A percentile compares a stretch with the other conserved stretches of the same genome.
These are phyloP conservation scores for Stenchaetothrips biformis DNA, from an alignment of 2,888 invertebrate species.

Conservation along the genomic window DNA sequence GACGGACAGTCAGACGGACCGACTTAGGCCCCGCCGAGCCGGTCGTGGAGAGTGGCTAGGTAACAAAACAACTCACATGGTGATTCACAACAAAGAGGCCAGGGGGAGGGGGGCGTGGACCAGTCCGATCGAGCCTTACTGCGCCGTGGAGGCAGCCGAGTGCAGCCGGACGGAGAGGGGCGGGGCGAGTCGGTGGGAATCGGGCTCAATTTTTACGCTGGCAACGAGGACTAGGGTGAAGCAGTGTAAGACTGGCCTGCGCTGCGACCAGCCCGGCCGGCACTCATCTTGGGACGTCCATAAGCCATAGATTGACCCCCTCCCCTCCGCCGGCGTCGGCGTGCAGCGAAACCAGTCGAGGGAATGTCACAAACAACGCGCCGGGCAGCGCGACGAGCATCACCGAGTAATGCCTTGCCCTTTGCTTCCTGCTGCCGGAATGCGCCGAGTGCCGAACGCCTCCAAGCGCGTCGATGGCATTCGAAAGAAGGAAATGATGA, in stretches of 20 bases:
- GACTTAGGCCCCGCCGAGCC: not conserved
- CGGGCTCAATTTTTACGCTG: too few species aligned
- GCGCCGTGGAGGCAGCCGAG: not conserved
- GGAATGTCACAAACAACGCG: not conserved
- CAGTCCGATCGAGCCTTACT: not conserved
- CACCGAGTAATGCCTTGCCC: not conserved
- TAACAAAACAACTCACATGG: constrained; percentile 2
- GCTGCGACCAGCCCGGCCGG: not conserved
- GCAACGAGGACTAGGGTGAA: too few species aligned
- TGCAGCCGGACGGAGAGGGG: too few species aligned
- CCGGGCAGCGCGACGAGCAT: not conserved
- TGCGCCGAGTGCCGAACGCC: too few species aligned
- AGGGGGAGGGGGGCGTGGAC: not conserved
- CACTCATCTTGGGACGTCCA: not conserved
- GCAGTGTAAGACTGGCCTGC: too few species aligned
- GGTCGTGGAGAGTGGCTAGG: not conserved
- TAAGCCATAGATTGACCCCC: not conserved
- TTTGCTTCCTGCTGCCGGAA: not conserved
- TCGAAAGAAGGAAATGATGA: too few species aligned
- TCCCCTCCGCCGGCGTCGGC: not conserved
- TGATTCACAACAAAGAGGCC: constrained; percentile 2
- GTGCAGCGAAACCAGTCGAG: not conserved
- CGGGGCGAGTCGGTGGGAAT: too few species aligned
- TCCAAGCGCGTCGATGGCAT: too few species aligned
- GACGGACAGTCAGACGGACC: not conserved